Percentiles rank a stretch among this genome's conserved stretches.
phyloP scores from a whole-genome alignment of 2,797 vertebrate genomes.

The Neosalanx taihuensis region DNA sequence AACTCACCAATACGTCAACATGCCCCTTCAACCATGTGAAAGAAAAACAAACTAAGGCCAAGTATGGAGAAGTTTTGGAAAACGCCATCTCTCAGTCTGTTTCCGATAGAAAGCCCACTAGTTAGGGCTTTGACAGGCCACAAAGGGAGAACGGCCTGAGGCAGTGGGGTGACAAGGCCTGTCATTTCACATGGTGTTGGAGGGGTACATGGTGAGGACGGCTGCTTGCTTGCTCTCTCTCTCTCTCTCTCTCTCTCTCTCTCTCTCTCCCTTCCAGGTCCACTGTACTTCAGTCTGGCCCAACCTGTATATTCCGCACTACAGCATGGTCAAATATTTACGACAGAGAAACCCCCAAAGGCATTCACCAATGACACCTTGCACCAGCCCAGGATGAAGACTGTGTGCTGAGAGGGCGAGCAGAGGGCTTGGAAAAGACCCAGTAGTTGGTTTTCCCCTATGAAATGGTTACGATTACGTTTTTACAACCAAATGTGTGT shows the following conservation, averaged over 20 bases:
- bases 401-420: neutral
- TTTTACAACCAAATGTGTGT: too few relatives aligned
- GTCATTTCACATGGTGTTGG: constrained; percentile 79
- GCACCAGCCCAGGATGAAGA: neutral
- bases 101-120: constrained; percentile 69
- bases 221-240: constrained; percentile 64
- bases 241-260: constrained; percentile 53
- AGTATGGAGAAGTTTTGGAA: constrained; percentile 62
- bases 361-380: constrained; percentile 56
- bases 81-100: constrained; percentile 74
- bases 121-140: constrained; percentile 75
- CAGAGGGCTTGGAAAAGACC: neutral
- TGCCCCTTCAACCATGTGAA: constrained; percentile 46
- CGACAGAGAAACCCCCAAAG: constrained; percentile 55
- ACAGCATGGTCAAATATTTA: constrained; percentile 63
- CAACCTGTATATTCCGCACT: constrained; percentile 67
- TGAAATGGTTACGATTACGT: neutral
- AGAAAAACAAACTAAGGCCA: constrained; percentile 48
- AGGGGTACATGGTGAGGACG: constrained; percentile 72
- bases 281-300: constrained; percentile 58
- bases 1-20: neutral
- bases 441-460: neutral
- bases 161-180: constrained; percentile 73
- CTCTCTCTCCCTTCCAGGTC: constrained; percentile 59
- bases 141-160: constrained; percentile 71